phyloP scores from a whole-genome alignment of 2,113 vertebrate genomes.

The Zootoca vivipara region DNA sequence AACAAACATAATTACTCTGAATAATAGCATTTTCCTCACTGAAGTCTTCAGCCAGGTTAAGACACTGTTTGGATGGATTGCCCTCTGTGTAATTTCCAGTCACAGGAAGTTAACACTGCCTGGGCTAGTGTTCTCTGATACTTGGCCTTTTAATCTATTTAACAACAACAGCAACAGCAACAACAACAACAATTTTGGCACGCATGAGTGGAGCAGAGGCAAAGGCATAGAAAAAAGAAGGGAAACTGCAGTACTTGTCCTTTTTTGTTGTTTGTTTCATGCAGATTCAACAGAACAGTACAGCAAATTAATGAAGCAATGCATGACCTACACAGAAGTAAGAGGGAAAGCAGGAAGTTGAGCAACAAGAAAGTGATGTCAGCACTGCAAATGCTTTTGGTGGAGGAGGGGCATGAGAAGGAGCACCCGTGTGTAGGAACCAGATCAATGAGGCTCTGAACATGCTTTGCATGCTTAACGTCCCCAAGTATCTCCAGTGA shows the following conservation, averaged over 20 bases:
- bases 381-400: not conserved
- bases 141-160: conserved; percentile 48
- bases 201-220: not conserved
- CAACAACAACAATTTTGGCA: not conserved
- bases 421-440: not conserved
- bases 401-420: not conserved
- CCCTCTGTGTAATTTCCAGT: conserved; percentile 23
- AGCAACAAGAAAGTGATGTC: not conserved
- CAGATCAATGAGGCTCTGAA: too few relatives aligned
- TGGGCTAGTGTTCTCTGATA: conserved; percentile 35
- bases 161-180: not conserved
- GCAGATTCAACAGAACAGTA: not conserved
- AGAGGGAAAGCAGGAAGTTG: not conserved
- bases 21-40: conserved; percentile 17
- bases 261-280: not conserved
- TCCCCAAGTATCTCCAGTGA: not conserved
- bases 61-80: conserved; percentile 12
- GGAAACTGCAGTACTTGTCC: not conserved
- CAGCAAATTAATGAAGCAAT: not conserved
- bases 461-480: not conserved
- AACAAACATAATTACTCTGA: not conserved
- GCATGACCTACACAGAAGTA: not conserved
- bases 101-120: conserved; percentile 20
- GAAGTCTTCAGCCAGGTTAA: conserved; percentile 16
- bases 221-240: not conserved